Evolutionary conservation across 2,888 invertebrate species (phyloP).

Genomic region (Siphlonurus alternatus): DNA sequence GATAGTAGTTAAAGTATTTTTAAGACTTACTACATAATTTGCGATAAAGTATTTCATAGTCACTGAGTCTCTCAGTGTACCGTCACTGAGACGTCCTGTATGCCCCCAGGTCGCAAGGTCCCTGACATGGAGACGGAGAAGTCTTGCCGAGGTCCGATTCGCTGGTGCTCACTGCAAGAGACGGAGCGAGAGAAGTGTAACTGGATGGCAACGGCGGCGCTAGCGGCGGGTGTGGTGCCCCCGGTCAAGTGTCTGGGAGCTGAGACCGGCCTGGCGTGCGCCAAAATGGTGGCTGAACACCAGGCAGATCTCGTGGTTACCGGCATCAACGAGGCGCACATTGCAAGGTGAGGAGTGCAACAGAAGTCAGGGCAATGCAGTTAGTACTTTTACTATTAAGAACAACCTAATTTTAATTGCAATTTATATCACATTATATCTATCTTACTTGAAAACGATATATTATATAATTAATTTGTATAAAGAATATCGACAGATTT

Average conservation of each 20-base stretch:
- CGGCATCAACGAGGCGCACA: constrained; percentile 43
- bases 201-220: constrained; percentile 37
- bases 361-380: no score
- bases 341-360: constrained; percentile 42
- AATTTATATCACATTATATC: no score
- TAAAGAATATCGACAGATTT: no score
- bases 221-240: constrained; percentile 41
- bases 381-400: no score
- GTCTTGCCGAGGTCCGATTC: background rate
- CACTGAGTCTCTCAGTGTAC: no score
- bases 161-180: constrained; percentile 40
- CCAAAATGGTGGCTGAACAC: constrained; percentile 32
- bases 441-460: no score
- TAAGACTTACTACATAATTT: no score
- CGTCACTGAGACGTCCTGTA: no score
- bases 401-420: no score
- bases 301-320: constrained; percentile 39
- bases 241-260: constrained; percentile 34
- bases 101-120: background rate
- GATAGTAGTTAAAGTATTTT: no score
- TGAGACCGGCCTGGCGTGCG: constrained; percentile 32
- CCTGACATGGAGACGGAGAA: background rate
- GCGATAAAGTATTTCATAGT: no score
- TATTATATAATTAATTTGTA: no score
- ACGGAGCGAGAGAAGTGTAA: constrained; percentile 39